Evolutionary conservation across 2,888 invertebrate species (phyloP), one percentile per base, ranked within the genome.

Genomic region (Tethea ocularis): DNA sequence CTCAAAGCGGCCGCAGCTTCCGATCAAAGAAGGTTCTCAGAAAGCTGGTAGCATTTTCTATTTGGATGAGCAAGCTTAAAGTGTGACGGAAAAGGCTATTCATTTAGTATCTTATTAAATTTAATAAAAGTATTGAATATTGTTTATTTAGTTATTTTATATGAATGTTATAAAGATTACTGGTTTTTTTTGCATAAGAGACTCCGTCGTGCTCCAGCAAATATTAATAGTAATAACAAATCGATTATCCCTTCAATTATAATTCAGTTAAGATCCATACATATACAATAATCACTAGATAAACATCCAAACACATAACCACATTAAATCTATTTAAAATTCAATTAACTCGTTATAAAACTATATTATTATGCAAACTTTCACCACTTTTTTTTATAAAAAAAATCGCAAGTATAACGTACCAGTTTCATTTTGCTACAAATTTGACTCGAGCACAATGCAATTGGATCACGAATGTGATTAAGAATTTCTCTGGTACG

Each of bases 381-480:
- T 61, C 60, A 61, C 61, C 33, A 53, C 51, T 51, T 66, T 66
- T 56, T 60, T 63, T 55, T 33, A 51, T 61, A 58, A 64, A 33
- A 41, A 57, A 51, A 56, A n/a, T 55, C 58, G n/a, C 13, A 2
- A 11, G n/a, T 38, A n/a, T 51, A 65, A 87, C 90, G 77, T 84
- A 91, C 91, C 89, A 87, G 73, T 71, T 87, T 91, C 91, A 91
- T 91, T 71, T 84, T 74, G 60, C 66, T 60, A 64, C 57, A 68
- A 71, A n/a, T 70, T 62, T 63, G 63, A 68, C 68, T 65, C 66
- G 60, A 64, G 61, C 68, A 64, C 67, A 61, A 67, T 72, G 65
- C 77, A 75, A 71, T 67, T 74, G 73, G 66, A 71, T 62, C 68
- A 67, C 63, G 82, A 89, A 87, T 87, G 87, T 73, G 68, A 70